phyloP scores from a whole-genome alignment of 1,140 invertebrate genomes.

The Papilio xuthus region DNA sequence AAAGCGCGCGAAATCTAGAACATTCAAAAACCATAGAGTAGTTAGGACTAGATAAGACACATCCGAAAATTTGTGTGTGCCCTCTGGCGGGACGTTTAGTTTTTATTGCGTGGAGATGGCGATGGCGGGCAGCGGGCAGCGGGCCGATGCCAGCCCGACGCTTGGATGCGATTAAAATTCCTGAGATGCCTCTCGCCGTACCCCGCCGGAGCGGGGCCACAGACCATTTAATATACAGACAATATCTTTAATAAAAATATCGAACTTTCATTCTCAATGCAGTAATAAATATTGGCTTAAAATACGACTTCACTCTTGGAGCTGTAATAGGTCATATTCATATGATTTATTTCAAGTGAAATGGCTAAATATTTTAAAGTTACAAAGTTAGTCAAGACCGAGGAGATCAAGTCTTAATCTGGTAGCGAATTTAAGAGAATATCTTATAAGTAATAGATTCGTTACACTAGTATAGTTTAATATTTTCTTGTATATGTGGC shows the following conservation, averaged over 20 bases:
- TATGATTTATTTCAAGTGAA: no score
- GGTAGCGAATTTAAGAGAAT: no score
- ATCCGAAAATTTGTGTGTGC: conserved; percentile 59
- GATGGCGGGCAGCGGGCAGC: conserved; percentile 50
- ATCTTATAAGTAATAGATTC: no score
- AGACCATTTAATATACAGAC: conserved; percentile 44
- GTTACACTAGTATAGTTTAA: neutral
- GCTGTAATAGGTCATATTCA: no score
- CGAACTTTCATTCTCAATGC: neutral
- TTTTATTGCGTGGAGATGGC: conserved; percentile 62
- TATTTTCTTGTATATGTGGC: neutral
- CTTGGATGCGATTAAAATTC: conserved; percentile 79
- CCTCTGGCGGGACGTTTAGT: conserved; percentile 50
- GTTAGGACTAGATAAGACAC: conserved; percentile 53
- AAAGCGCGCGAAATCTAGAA: conserved; percentile 1
- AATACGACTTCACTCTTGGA: no score
- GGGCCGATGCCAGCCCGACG: conserved; percentile 50
- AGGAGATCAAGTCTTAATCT: no score
- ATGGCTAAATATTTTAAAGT: no score
- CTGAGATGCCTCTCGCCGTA: conserved; percentile 68
- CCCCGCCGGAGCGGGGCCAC: conserved; percentile 43
- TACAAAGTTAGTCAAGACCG: no score
- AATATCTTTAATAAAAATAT: conserved; percentile 32
- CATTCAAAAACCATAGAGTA: conserved; percentile 22
- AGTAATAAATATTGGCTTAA: neutral